Percentiles rank a stretch among this genome's conserved stretches.
Conservation (phyloP, 2,797 vertebrate species). For the Anguilla obscura region DNA sequence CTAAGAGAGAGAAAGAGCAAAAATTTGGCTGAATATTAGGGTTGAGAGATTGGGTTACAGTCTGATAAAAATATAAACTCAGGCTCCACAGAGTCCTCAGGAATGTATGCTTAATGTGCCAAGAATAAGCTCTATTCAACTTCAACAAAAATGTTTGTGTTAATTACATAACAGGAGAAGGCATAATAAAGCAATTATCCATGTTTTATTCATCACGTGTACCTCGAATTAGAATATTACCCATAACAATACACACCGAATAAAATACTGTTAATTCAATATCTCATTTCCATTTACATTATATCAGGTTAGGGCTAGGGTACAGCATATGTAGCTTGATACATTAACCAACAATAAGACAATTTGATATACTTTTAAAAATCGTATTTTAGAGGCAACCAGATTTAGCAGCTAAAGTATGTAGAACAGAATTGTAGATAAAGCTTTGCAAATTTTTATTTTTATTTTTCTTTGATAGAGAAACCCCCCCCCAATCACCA, state of each 20-base stretch:
- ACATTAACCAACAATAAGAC: not conserved
- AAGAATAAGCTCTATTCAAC: not conserved
- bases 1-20: not conserved
- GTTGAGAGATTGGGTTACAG: not conserved
- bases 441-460: constrained; percentile 37
- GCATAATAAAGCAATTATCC: not conserved
- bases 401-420: constrained; percentile 51
- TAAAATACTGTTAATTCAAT: not conserved
- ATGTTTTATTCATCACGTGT: not conserved
- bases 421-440: constrained; percentile 54
- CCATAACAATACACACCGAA: not conserved
- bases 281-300: not conserved
- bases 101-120: not conserved
- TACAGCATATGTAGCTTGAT: not conserved
- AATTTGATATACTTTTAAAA: not conserved
- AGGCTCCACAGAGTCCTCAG: not conserved
- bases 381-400: constrained; percentile 31
- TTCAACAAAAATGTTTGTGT: not conserved
- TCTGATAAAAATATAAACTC: not conserved
- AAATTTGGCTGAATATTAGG: not conserved
- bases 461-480: constrained; percentile 37
- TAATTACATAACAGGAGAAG: not conserved
- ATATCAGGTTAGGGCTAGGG: not conserved
- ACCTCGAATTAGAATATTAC: too few relatives aligned
- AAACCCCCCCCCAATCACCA: constrained; percentile 27